Conservation (phyloP, 2,113 vertebrate species). For the Sturnus vulgaris region DNA sequence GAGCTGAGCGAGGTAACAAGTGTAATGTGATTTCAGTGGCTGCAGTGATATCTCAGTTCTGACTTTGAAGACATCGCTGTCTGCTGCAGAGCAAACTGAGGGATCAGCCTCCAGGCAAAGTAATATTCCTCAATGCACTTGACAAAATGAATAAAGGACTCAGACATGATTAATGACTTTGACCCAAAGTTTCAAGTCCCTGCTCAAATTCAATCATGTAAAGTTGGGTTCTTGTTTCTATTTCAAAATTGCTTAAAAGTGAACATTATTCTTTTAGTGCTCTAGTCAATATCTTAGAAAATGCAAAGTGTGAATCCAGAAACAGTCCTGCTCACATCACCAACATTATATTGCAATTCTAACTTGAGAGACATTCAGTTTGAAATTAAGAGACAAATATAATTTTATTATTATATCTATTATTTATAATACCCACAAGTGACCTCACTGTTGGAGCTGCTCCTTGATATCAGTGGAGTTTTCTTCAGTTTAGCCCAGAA, state of each 20-base stretch:
- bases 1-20: not conserved
- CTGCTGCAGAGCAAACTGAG: not conserved
- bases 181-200: not conserved
- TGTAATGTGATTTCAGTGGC: slow-evolving; percentile 6
- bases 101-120: not conserved
- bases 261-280: not conserved
- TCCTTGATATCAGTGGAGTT: not conserved
- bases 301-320: not conserved
- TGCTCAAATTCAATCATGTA: not conserved
- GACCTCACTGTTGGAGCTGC: not conserved
- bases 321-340: not conserved
- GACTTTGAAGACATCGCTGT: not conserved
- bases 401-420: not conserved
- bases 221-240: not conserved
- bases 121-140: not conserved
- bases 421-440: not conserved
- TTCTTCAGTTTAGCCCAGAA: not conserved
- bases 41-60: not conserved
- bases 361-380: not conserved
- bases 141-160: slow-evolving; percentile 48
- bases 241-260: not conserved
- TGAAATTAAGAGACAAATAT: not conserved
- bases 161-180: slow-evolving; percentile 22
- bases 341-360: not conserved
- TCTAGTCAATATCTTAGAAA: not conserved